Evolutionary conservation across 1,140 invertebrate species (phyloP).

Genomic region (Kradibia gibbosae): DNA sequence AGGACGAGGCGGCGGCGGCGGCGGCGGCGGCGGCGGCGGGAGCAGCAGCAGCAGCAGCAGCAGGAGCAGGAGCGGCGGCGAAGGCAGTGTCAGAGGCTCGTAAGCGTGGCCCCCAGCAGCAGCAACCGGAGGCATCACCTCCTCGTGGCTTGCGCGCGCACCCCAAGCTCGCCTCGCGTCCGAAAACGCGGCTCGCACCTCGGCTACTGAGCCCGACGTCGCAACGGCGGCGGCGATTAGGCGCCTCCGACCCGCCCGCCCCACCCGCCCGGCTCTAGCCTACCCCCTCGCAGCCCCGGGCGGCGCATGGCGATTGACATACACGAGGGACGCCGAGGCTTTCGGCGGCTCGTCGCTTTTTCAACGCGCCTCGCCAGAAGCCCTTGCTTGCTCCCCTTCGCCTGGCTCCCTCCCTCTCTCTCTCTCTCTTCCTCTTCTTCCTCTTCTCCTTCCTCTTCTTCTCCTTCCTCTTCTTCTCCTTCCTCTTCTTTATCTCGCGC

Average conservation of each 20-base stretch:
- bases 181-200: constrained; percentile 58
- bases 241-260: not conserved
- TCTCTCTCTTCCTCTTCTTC: not conserved
- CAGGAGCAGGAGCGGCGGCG: not conserved
- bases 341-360: not conserved
- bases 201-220: constrained; percentile 59
- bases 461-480: not conserved
- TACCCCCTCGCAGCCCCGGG: no score
- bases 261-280: no score
- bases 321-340: not conserved
- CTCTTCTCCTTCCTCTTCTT: not conserved
- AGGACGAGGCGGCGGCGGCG: no score
- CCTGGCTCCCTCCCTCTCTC: not conserved
- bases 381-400: not conserved
- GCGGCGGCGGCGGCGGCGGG: not conserved
- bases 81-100: no score
- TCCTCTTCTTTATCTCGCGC: not conserved
- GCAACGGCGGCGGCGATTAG: not conserved
- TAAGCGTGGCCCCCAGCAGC: not conserved
- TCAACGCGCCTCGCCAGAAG: not conserved
- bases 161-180: constrained; percentile 54
- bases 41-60: not conserved
- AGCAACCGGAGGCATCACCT: not conserved
- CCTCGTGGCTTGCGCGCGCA: constrained; percentile 38
- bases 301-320: not conserved